Conservation (phyloP, 2,113 vertebrate genomes). For the Xiphorhynchus elegans region DNA sequence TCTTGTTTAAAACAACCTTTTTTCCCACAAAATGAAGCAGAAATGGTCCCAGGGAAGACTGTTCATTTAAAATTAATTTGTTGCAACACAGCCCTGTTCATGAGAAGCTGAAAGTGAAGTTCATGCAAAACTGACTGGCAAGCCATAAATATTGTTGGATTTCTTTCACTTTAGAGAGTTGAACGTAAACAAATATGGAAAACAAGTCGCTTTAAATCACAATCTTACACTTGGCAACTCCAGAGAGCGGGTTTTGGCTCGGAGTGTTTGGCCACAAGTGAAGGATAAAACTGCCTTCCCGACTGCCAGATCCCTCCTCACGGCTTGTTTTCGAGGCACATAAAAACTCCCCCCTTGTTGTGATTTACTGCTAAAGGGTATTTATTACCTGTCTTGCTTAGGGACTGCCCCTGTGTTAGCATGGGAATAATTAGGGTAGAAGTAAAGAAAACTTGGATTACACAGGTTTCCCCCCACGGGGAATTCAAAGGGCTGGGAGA, state of each 20-base stretch:
- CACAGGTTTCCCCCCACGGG: not conserved
- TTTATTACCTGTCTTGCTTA: not conserved
- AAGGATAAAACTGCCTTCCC: not conserved
- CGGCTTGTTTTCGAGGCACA: not conserved
- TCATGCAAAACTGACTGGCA: not conserved
- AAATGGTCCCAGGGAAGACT: not conserved
- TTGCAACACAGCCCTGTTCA: not conserved
- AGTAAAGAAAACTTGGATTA: not conserved
- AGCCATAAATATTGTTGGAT: not conserved
- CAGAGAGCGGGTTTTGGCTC: not conserved
- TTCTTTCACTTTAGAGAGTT: not conserved
- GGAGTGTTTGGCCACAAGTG: not conserved
- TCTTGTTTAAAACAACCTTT: not conserved
- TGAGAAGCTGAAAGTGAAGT: not conserved
- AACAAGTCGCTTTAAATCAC: not conserved
- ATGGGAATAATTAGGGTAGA: not conserved
- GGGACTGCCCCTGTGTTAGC: not conserved
- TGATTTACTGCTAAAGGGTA: not conserved
- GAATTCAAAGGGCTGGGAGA: not conserved
- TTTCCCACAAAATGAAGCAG: not conserved
- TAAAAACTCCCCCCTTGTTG: not conserved
- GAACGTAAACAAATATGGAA: not conserved
- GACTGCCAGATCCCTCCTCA: not conserved
- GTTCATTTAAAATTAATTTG: constrained; percentile 13
- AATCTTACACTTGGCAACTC: not conserved